Base-by-base conservation (phyloP, 1,140 invertebrate species). In the Pseudobourletiella spinata region DNA sequence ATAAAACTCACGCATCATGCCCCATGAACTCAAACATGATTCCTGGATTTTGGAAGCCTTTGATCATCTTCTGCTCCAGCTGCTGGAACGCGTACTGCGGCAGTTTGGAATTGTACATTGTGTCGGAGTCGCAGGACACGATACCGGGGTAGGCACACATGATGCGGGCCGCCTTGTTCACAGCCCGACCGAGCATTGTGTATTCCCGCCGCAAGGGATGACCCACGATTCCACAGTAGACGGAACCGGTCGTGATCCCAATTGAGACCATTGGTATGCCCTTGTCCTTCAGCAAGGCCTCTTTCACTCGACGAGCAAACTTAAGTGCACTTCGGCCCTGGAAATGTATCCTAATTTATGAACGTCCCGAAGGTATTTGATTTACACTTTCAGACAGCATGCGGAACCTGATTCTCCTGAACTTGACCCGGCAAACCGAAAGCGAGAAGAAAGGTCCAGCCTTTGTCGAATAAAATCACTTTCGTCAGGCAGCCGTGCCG, bases 161-260 rank as follows among this genome's bases (percentile, higher is more conserved):
- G 16, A 89, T 75, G 63, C 86, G 75, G 2, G 86, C 86, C 14
- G 86, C 86, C 70, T 85, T 87, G 69, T 88, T 88, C 1, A 88
- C 86, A 25, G 82, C 78, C 56, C 81, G 78, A n/a, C n/a, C n/a
- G n/a, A n/a, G n/a, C n/a, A n/a, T n/a, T 3, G 86, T 86, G 66
- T 87, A 88, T 71, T 88, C 87, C 69, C 84, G 79, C 59, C 87
- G 72, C 35, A 85, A 74, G 24, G 82, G 78, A 73, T 89, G 86
- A 1, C 87, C 87, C 28, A 88, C 80, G 0, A 88, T 84, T 11
- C 86, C 86, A 71, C 86, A 88, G 70, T 87, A 88, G 1, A 82
- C 44, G 0, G 56, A 28, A 2, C 68, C 68, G 15, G 62, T 66
- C 28, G 68, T 66, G 1, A 68, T 63, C 28, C 32, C 65, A 28